phyloP scores from a whole-genome alignment of 2,113 vertebrate genomes.

The Mungos mungo region DNA sequence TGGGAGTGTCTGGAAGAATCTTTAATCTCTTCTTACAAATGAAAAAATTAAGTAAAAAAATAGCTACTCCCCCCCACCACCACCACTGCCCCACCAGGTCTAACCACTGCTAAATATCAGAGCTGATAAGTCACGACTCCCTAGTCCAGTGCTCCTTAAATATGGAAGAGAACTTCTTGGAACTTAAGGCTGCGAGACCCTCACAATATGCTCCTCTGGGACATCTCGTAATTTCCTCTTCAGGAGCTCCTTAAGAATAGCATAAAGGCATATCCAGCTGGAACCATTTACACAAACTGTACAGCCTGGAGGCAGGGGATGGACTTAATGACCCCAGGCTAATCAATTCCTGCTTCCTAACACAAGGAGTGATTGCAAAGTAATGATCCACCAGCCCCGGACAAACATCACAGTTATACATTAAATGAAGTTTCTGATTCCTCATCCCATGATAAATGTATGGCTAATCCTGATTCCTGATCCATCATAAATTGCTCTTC shows the following conservation, averaged over 20 bases:
- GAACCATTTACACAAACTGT: constrained; percentile 80
- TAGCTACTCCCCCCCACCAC: no score
- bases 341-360: constrained; percentile 81
- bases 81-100: neutral
- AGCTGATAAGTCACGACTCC: neutral
- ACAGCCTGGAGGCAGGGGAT: constrained; percentile 75
- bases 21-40: neutral
- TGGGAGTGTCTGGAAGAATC: neutral
- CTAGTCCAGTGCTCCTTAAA: constrained; percentile 53
- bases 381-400: constrained; percentile 78
- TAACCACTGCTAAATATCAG: neutral
- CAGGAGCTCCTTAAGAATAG: constrained; percentile 74
- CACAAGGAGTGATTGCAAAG: constrained; percentile 81
- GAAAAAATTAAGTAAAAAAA: constrained; percentile 4
- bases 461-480: constrained; percentile 78
- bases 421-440: constrained; percentile 80
- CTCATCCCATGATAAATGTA: constrained; percentile 79
- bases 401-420: constrained; percentile 79
- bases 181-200: constrained; percentile 37
- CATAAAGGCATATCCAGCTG: constrained; percentile 78
- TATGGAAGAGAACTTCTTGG: constrained; percentile 51
- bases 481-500: constrained; percentile 76
- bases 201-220: constrained; percentile 34
- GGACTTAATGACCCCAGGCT: constrained; percentile 79
- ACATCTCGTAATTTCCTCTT: constrained; percentile 76